Base-by-base conservation (phyloP, 2,113 vertebrate genomes). In the Atrichornis clamosus region DNA sequence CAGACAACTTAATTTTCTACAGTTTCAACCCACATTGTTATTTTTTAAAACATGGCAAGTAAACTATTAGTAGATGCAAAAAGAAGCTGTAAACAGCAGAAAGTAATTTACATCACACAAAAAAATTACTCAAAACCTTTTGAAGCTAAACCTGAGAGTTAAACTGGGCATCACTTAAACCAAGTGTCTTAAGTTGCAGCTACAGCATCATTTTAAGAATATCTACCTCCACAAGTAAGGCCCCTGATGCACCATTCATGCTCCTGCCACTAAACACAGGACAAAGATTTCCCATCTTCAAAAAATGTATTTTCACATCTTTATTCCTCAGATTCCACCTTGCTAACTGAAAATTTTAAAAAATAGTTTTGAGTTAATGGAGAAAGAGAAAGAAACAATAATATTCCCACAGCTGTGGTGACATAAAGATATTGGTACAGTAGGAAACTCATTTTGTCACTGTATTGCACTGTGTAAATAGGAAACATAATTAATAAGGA, bases 401-500 rank as follows among this genome's bases (percentile, higher is more conserved):
- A 55, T 17, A 65, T 55, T 49, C 24, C 59, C 50, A 88, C 52
- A 76, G 53, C 44, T 68, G 15, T 5, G 3, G 10, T 72, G 76
- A 89, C 65, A 94, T 35, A 68, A 75, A 84, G 60, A 52, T 56
- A 70, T 14, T 8, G 12, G 65, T 75, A 56, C 37, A 83, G 50
- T 8, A 80, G 70, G 59, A 91, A 96, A 96, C 41, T 78, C 13
- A 4, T 86, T 96, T 83, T 90, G 88, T 84, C 96, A 68, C 79
- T 95, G 15, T n/a, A 84, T 23, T 0, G 0, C 32, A 68, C 76
- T 30, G 32, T 46, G 37, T 53, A 96, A 96, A 90, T 42, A 74
- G 44, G 64, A 92, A 85, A 35, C 28, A 23, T 90, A 96, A 96
- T 93, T 92, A 96, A 59, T 75, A 75, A 78, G 44, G 93, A 96